Conservation (phyloP, 2,113 vertebrate species). For the Limanda limanda region DNA sequence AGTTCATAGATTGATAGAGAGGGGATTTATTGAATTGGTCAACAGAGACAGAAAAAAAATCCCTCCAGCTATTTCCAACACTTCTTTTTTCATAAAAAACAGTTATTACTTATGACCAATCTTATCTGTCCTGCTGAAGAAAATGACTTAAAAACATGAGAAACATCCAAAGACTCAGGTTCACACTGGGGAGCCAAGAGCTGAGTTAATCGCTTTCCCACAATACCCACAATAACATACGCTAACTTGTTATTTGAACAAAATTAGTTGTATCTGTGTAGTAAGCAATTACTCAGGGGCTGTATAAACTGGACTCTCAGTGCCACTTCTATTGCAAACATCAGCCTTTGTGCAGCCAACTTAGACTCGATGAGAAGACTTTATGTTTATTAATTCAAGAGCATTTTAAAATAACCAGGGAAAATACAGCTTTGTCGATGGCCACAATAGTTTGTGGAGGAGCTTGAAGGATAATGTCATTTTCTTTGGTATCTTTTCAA, state of each 20-base stretch:
- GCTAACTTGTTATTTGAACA: slow-evolving; percentile 38
- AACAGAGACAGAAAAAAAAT: slow-evolving; percentile 36
- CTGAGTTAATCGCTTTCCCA: slow-evolving; percentile 66
- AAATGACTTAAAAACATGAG: slow-evolving; percentile 52
- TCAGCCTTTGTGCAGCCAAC: not conserved
- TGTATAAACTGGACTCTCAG: slow-evolving; percentile 14
- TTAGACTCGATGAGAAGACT: slow-evolving; percentile 7
- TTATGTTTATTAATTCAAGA: not conserved
- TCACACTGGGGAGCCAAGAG: slow-evolving; percentile 34
- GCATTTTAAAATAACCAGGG: not conserved
- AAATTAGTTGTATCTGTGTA: slow-evolving; percentile 21
- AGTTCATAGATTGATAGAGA: slow-evolving; percentile 42
- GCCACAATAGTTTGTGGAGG: not conserved
- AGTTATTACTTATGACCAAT: slow-evolving; percentile 41
- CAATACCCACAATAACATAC: slow-evolving; percentile 27
- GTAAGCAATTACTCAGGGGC: slow-evolving; percentile 7
- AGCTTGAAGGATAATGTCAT: not conserved
- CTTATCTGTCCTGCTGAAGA: slow-evolving; percentile 42
- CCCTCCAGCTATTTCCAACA: slow-evolving; percentile 7
- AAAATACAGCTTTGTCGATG: not conserved
- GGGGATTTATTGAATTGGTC: slow-evolving; percentile 49
- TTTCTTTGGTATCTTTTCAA: not conserved
- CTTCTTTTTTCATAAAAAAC: slow-evolving; percentile 10
- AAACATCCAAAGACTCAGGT: slow-evolving; percentile 32
- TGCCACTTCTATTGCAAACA: slow-evolving; percentile 5